Evolutionary conservation across 1,140 invertebrate species (phyloP).

Genomic region (Philopotamus ludificatus): DNA sequence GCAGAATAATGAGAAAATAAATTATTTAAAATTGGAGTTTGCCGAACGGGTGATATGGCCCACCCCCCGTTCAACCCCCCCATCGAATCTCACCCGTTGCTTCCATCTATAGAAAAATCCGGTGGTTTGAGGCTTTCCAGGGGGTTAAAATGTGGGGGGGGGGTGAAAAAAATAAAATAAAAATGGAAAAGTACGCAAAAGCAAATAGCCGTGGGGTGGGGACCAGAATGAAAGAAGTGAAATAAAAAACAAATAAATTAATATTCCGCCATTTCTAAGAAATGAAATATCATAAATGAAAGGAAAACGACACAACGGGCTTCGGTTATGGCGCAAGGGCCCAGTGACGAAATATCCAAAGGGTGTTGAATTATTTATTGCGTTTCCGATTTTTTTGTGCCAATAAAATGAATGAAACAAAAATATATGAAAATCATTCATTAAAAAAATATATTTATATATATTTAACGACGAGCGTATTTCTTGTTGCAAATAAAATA

Average conservation of each 20-base stretch:
- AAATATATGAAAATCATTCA: no score
- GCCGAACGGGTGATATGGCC: conserved; percentile 31
- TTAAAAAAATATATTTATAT: no score
- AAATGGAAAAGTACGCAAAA: conserved; percentile 32
- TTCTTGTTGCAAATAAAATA: no score
- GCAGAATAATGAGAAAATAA: conserved; percentile 42
- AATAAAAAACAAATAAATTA: conserved; percentile 43
- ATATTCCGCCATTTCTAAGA: conserved; percentile 40
- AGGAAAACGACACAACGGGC: conserved; percentile 31
- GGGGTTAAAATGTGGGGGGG: background rate
- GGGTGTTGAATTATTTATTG: conserved; percentile 23
- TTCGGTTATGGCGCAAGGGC: conserved; percentile 20
- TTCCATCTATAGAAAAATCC: conserved; percentile 15
- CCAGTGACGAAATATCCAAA: background rate
- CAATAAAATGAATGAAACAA: no score
- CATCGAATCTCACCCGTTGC: background rate
- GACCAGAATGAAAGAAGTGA: conserved; percentile 29
- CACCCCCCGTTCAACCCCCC: background rate
- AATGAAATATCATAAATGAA: conserved; percentile 41
- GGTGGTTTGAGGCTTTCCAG: conserved; percentile 5
- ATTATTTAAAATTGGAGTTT: conserved; percentile 43
- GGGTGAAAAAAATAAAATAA: conserved; percentile 28
- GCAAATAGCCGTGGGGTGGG: conserved; percentile 21
- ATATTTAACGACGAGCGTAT: no score
- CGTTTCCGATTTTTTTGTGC: conserved; percentile 12